A percentile compares a stretch with the other conserved stretches of the same genome.
phyloP scores from a whole-genome alignment of 2,113 vertebrate species.

The Psittacara wagleri region DNA sequence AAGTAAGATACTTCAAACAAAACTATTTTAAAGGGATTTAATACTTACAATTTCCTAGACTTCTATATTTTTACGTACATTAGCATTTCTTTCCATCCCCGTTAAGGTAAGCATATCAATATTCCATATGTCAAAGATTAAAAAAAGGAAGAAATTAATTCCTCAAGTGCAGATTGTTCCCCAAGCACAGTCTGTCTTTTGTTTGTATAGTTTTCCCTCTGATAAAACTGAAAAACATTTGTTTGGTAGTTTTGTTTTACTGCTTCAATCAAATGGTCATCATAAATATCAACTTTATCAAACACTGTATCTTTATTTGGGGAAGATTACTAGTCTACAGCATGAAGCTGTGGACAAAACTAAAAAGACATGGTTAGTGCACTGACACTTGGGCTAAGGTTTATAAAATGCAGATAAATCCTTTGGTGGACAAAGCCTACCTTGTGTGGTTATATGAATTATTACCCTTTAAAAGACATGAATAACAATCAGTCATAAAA shows the following conservation, averaged over 20 bases:
- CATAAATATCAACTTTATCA: background rate
- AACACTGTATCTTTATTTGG: background rate
- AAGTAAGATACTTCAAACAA: slow-evolving; percentile 16
- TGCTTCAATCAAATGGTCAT: background rate
- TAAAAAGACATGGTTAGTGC: background rate
- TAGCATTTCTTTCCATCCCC: background rate
- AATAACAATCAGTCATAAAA: background rate
- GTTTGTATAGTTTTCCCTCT: background rate
- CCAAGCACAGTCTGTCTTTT: background rate
- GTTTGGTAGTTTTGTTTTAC: background rate
- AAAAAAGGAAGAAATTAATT: background rate
- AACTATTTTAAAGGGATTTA: background rate
- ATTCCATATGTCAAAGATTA: background rate
- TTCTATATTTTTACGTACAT: background rate
- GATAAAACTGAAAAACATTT: background rate
- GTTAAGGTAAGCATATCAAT: background rate
- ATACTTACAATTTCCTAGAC: background rate
- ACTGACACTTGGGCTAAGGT: background rate
- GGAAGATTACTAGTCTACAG: background rate
- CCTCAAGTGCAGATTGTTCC: background rate
- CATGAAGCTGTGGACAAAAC: background rate
- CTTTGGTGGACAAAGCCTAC: background rate
- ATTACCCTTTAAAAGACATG: background rate
- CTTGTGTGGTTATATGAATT: background rate
- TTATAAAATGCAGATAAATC: background rate